A percentile compares a stretch with the other conserved stretches of the same genome.
These are phyloP conservation scores for Engraulis encrasicolus DNA, from an alignment of 2,113 vertebrate species.

Conservation along the genomic window DNA sequence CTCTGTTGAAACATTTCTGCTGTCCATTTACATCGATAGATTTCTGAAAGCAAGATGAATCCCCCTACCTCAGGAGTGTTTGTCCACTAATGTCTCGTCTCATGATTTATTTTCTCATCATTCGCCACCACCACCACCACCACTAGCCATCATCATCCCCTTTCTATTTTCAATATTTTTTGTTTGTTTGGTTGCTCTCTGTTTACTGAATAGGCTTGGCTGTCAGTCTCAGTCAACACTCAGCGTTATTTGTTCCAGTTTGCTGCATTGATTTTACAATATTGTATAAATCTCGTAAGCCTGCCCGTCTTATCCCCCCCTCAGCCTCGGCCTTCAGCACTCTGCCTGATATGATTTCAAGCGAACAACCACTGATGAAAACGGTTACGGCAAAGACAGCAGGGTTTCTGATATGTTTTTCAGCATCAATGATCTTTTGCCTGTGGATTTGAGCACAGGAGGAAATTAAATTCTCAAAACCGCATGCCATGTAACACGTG, in stretches of 20 bases:
- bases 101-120: not conserved
- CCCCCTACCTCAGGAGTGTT: not conserved
- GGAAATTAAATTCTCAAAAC: not conserved
- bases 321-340: too few relatives aligned
- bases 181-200: not conserved
- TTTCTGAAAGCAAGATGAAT: slow-evolving; percentile 16
- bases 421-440: not conserved
- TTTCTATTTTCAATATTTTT: not conserved
- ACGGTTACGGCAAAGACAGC: not conserved
- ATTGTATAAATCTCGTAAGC: not conserved
- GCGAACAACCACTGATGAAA: not conserved
- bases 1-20: not conserved
- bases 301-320: not conserved
- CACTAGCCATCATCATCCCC: too few relatives aligned
- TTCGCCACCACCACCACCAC: too few relatives aligned
- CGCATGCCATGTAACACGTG: not conserved
- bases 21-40: not conserved
- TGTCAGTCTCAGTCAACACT: not conserved
- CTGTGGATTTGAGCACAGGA: not conserved
- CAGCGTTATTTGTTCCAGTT: slow-evolving; percentile 2
- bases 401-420: not conserved
- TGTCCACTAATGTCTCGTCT: not conserved
- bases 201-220: not conserved
- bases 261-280: slow-evolving; percentile 11
- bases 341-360: not conserved